Percentiles rank a stretch among this genome's conserved stretches.
phyloP scores from a whole-genome alignment of 2,113 vertebrate genomes.

The Bambusicola thoracicus region DNA sequence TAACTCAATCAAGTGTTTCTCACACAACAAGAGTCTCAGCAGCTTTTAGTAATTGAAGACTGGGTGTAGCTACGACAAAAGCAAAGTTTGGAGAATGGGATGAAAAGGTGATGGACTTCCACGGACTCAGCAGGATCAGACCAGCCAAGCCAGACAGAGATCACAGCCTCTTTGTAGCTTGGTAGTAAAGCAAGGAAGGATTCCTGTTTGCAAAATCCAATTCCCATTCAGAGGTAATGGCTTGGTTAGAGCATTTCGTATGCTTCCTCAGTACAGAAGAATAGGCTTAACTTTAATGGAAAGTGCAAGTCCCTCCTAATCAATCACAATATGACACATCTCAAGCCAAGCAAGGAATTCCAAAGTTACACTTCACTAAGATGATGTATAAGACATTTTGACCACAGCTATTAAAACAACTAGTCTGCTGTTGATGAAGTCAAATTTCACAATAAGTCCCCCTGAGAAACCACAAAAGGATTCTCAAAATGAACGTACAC shows the following conservation, averaged over 20 bases:
- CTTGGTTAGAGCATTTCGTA: not conserved
- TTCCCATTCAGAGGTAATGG: not conserved
- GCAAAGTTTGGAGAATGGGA: not conserved
- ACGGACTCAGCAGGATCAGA: not conserved
- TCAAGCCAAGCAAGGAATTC: not conserved
- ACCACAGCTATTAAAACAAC: not conserved
- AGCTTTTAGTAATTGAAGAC: not conserved
- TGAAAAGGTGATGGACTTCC: not conserved
- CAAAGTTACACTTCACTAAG: not conserved
- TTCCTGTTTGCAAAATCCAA: not conserved
- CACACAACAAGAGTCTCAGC: not conserved
- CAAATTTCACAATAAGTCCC: not conserved
- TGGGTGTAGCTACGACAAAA: fast-evolving
- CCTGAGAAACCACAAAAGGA: not conserved
- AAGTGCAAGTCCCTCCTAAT: not conserved
- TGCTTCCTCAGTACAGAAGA: not conserved
- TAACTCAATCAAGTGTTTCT: not conserved
- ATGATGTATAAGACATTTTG: fast-evolving
- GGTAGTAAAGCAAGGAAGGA: not conserved
- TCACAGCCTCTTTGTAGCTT: not conserved
- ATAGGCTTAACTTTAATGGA: not conserved
- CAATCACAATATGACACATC: not conserved
- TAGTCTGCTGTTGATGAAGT: not conserved
- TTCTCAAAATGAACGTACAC: not conserved
- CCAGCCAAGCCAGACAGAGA: not conserved